A percentile compares a stretch with the other conserved stretches of the same genome.
Evolutionary conservation across 2,797 vertebrate species (phyloP).

Genomic region (Bucorvus abyssinicus): DNA sequence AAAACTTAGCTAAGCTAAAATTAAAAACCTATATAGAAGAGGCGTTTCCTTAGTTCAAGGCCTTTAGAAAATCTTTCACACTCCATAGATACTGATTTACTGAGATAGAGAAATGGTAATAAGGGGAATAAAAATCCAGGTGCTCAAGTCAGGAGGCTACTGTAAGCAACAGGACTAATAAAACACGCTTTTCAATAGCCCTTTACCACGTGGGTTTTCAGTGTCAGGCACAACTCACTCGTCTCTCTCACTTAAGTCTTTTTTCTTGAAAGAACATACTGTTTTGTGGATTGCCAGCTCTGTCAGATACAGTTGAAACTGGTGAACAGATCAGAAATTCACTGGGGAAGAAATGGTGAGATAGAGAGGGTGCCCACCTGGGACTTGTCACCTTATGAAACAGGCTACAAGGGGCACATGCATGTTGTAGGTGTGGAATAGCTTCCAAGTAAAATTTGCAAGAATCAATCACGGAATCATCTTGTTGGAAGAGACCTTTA

Average conservation of each 20-base stretch:
- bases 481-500: too few species aligned
- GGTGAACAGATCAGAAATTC: neutral
- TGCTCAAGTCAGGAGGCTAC: neutral
- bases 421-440: neutral
- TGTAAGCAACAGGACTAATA: neutral
- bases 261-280: neutral
- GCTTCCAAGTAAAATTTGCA: neutral
- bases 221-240: neutral
- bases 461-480: neutral
- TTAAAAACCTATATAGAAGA: neutral
- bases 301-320: accelerated
- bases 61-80: neutral
- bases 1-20: constrained; percentile 13
- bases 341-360: neutral
- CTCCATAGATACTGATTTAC: neutral
- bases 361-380: neutral
- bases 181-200: neutral
- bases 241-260: neutral
- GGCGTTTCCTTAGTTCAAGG: neutral
- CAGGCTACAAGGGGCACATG: neutral
- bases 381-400: neutral
- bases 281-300: neutral
- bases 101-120: neutral
- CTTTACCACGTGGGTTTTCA: neutral
- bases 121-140: neutral